These are phyloP conservation scores for Drosophila parthenogenetica DNA, from an alignment of 2,888 invertebrate genomes.

Conservation along the genomic window DNA sequence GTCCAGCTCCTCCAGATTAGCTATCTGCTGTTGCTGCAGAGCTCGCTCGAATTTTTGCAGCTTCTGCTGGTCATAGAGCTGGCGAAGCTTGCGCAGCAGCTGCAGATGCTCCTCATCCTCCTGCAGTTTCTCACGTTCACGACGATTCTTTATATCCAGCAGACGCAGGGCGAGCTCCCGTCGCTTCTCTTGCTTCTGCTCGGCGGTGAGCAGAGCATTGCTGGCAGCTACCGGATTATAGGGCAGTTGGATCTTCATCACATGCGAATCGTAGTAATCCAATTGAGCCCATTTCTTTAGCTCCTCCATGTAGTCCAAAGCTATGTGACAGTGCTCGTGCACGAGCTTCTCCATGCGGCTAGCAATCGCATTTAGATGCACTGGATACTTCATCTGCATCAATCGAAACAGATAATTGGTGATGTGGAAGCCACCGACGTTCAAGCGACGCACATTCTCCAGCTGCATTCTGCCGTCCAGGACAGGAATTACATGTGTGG, in stretches of 20 bases:
- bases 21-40: slow-evolving; percentile 90
- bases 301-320: slow-evolving; percentile 92
- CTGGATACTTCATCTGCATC: slow-evolving; percentile 96
- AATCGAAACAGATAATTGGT: slow-evolving; percentile 91
- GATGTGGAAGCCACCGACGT: slow-evolving; percentile 93
- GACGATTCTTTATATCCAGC: slow-evolving; percentile 95
- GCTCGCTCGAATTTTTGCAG: slow-evolving; percentile 91
- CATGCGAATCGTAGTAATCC: slow-evolving; percentile 93
- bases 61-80: slow-evolving; percentile 91
- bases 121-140: slow-evolving; percentile 93
- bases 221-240: slow-evolving; percentile 87
- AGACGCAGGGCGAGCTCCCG: slow-evolving; percentile 93
- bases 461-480: slow-evolving; percentile 89
- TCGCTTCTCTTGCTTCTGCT: slow-evolving; percentile 94
- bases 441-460: slow-evolving; percentile 91
- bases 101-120: slow-evolving; percentile 95
- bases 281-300: slow-evolving; percentile 92
- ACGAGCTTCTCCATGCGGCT: slow-evolving; percentile 95
- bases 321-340: slow-evolving; percentile 91
- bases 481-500: slow-evolving; percentile 94
- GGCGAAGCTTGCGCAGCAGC: slow-evolving; percentile 91
- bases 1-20: slow-evolving; percentile 91
- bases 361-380: slow-evolving; percentile 94
- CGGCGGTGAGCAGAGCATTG: slow-evolving; percentile 86
- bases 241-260: slow-evolving; percentile 94